phyloP scores from a whole-genome alignment of 2,888 invertebrate genomes.

The Eupithecia tripunctaria region DNA sequence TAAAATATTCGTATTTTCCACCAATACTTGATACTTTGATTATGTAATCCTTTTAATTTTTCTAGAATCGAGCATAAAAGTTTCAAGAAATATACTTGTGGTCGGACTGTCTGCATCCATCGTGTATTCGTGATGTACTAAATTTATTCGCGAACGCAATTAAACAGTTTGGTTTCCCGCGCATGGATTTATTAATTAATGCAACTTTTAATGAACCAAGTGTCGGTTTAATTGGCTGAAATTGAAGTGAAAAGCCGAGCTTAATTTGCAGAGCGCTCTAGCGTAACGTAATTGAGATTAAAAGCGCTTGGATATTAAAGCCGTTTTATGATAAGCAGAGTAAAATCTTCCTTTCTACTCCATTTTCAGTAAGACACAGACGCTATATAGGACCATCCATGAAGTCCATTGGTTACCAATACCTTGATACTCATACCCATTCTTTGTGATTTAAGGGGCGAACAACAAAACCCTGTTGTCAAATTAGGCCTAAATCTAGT shows the following conservation, averaged over 20 bases:
- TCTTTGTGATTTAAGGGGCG: too few species aligned
- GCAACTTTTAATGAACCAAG: constrained; percentile 24
- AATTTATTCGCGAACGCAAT: constrained; percentile 36
- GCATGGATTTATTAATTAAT: constrained; percentile 36
- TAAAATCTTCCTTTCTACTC: not conserved
- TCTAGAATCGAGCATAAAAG: not conserved
- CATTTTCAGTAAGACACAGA: not conserved
- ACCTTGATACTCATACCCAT: not conserved
- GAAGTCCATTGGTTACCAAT: not conserved
- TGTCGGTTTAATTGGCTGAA: constrained; percentile 31
- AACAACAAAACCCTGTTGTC: too few species aligned
- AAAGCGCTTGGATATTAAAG: constrained; percentile 2
- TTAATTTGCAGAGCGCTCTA: constrained; percentile 11
- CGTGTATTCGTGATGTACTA: constrained; percentile 1
- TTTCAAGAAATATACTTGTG: not conserved
- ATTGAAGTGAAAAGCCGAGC: constrained; percentile 16
- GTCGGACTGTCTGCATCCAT: not conserved
- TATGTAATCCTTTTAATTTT: not conserved
- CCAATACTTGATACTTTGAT: not conserved
- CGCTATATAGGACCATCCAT: not conserved
- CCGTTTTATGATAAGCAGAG: not conserved
- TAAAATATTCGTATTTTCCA: not conserved
- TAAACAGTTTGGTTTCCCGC: constrained; percentile 39
- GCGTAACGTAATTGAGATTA: constrained; percentile 11
- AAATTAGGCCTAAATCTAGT: too few species aligned